Base-by-base conservation (phyloP, 2,113 vertebrate species). In the Macroglossus sobrinus region DNA sequence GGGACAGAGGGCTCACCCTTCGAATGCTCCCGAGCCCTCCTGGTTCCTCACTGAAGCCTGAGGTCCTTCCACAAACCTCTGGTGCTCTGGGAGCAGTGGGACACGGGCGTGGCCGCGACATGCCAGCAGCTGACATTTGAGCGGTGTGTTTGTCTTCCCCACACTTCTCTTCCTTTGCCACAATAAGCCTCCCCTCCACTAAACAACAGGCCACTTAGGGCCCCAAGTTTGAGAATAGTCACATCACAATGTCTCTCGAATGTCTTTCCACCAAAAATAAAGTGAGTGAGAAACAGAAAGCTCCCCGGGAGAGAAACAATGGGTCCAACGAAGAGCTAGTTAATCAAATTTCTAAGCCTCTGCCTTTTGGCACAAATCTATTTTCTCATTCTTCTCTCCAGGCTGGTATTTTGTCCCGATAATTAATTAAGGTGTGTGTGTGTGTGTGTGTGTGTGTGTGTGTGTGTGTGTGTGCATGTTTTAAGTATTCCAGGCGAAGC, bases 61-160 rank as follows among this genome's bases (percentile, higher is more conserved):
- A 6, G 53, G 74, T 71, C 72, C 89, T 79, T 40, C 43, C 2
- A 84, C 59, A 61, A 93, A 6, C n/a, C 47, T 12, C 50, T n/a
- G 7, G 40, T 15, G 28, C 13, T 45, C 43, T 35, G 16, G 15
- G n/a, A 21, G 7, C 4, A 6, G 7, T 0, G 13, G 7, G 11
- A n/a, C 3, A 5, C 3, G 3, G 35, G 50, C 3, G 7, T 5
- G 40, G 5, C 8, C 3, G 14, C 16, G 16, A 30, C 11, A 16
- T 50, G n/a, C 24, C 69, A 18, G 45, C 19, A 59, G 38, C 22
- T 21, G 3, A 63, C n/a, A 11, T 61, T 33, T 28, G 21, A 22
- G 66, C 4, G 14, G 14, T 38, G 43, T 21, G 47, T 38, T 94
- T 53, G 33, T 12, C 53, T 87, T 59, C 12, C n/a, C 26, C 2